phyloP scores from a whole-genome alignment of 2,888 invertebrate species.

The Iphiclides podalirius region DNA sequence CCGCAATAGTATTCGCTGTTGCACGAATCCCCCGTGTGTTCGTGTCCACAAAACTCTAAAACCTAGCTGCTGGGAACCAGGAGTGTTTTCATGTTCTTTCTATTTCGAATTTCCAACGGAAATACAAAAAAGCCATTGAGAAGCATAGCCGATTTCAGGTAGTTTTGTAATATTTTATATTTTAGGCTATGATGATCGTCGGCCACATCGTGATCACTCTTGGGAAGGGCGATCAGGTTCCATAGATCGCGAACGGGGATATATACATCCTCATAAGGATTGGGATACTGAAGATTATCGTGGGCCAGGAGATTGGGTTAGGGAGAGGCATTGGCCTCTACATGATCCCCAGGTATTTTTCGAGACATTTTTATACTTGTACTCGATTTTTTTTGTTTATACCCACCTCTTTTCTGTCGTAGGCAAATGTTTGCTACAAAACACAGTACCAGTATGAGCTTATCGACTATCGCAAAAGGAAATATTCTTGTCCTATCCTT shows the following conservation, averaged over 20 bases:
- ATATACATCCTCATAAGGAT: constrained; percentile 72
- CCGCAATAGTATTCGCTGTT: too few relatives aligned
- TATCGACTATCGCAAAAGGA: constrained; percentile 64
- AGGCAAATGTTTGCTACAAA: constrained; percentile 63
- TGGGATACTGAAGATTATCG: constrained; percentile 80
- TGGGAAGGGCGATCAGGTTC: constrained; percentile 78
- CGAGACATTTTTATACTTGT: constrained; percentile 1
- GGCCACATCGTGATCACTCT: constrained; percentile 74
- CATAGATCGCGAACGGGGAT: constrained; percentile 68
- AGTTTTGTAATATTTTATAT: background rate
- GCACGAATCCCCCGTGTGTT: too few relatives aligned
- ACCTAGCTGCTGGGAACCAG: too few relatives aligned
- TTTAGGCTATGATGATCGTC: constrained; percentile 71
- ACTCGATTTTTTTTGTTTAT: constrained; percentile 22
- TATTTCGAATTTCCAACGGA: too few relatives aligned
- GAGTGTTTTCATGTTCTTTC: too few relatives aligned
- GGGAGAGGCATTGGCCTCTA: constrained; percentile 73
- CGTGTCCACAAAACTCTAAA: too few relatives aligned
- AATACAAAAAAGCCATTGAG: too few relatives aligned
- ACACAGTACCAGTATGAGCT: constrained; percentile 64
- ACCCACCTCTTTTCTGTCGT: constrained; percentile 41
- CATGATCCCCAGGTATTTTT: constrained; percentile 65
- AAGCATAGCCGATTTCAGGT: too few relatives aligned
- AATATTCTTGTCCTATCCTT: constrained; percentile 64
- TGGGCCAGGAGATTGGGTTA: constrained; percentile 70